Evolutionary conservation across 2,888 invertebrate genomes (phyloP), one percentile per base, ranked within the genome.

Genomic region (Lasioglossum leucozonium): DNA sequence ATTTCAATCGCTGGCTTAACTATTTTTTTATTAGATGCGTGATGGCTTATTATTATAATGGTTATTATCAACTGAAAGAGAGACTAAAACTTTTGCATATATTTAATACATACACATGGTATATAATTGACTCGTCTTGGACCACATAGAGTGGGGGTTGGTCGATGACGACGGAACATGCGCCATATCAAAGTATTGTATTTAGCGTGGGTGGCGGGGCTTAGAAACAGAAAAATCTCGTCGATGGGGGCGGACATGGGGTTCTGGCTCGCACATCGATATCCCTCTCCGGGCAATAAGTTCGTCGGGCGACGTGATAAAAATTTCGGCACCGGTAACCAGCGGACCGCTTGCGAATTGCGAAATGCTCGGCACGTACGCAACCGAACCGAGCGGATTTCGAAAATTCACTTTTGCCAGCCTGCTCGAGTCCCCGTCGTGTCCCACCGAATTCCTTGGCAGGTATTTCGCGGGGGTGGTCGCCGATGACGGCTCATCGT

Each of bases 331-430:
- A 37, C 34, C 44, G 62, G 47, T 5, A 67, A 55, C 22, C 58
- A 26, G 26, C 13, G 42, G 16, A 62, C 67, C 40, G 58, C n/a
- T 18, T 10, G 40, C 51, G 51, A 51, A n/a, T 10, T 51, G 58
- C 58, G 71, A 62, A 77, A 89, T 90, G 82, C 88, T 72, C 67
- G 81, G 77, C 90, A 89, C 89, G 90, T 89, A 44, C 83, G 44
- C 77, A 55, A 55, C 72, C 86, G 80, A 79, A 81, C 77, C 82
- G 86, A 85, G 86, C 89, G 87, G 88, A 89, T 89, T 90, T 89
- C 84, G 85, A 87, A 88, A 90, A 89, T 89, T 89, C 89, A 89
- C 88, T 89, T 88, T 85, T 79, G 76, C 88, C 82, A 72, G 81
- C 72, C 73, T 79, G 79, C 67, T 58, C 78, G 72, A 69, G n/a